Evolutionary conservation across 2,888 invertebrate species (phyloP).

Genomic region (Scelioninae gen. 1): DNA sequence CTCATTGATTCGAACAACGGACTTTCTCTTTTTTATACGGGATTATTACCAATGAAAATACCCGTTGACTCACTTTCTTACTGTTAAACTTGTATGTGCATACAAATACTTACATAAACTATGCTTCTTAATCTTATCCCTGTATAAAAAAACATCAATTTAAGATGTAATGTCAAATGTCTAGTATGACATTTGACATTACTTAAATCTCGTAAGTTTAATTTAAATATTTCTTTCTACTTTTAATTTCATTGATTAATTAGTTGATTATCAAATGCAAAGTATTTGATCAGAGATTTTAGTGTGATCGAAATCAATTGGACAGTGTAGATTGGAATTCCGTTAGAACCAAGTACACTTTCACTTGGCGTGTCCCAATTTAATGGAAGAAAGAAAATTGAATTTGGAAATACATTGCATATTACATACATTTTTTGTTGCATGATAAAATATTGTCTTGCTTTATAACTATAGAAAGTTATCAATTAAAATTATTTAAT

Average conservation of each 20-base stretch:
- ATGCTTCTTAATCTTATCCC: not conserved
- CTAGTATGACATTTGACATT: not conserved
- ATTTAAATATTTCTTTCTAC: too few relatives aligned
- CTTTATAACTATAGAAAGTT: too few relatives aligned
- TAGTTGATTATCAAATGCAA: too few relatives aligned
- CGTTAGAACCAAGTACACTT: constrained; percentile 39
- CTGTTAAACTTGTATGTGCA: constrained; percentile 17
- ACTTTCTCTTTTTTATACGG: constrained; percentile 54
- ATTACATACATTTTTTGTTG: too few relatives aligned
- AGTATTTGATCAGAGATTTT: too few relatives aligned
- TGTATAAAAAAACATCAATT: not conserved
- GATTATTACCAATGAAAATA: constrained; percentile 32
- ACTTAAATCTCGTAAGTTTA: too few relatives aligned
- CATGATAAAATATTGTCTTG: too few relatives aligned
- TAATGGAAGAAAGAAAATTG: not conserved
- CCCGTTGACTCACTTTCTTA: constrained; percentile 35
- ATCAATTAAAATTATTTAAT: too few relatives aligned
- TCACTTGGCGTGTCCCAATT: constrained; percentile 34
- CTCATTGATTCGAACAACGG: constrained; percentile 40
- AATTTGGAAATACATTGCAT: not conserved
- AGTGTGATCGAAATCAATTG: not conserved
- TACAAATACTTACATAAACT: constrained; percentile 2
- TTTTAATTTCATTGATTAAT: too few relatives aligned
- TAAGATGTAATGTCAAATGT: too few relatives aligned
- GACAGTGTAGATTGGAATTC: constrained; percentile 22